Conservation (phyloP, 2,113 vertebrate genomes). For the Laterallus jamaicensis region DNA sequence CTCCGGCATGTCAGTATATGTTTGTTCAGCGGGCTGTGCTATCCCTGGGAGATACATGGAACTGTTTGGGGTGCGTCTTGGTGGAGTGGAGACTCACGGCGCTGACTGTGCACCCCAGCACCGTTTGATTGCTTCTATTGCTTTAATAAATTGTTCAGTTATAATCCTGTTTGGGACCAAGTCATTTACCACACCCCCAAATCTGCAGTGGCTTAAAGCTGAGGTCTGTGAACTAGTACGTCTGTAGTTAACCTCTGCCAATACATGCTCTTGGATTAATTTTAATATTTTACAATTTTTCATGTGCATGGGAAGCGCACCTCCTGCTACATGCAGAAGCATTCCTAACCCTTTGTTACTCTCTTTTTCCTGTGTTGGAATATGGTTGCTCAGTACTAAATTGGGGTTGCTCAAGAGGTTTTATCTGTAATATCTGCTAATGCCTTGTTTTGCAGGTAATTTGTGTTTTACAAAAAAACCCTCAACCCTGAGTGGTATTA, state of each 20-base stretch:
- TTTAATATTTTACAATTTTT: neutral
- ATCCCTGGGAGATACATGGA: too few relatives aligned
- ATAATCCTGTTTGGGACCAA: too few relatives aligned
- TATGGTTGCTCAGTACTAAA: neutral
- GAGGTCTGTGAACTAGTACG: neutral
- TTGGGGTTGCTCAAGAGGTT: neutral
- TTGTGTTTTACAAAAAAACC: neutral
- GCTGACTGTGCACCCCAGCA: too few relatives aligned
- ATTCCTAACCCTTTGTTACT: neutral
- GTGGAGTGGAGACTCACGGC: too few relatives aligned
- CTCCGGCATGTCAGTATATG: too few relatives aligned
- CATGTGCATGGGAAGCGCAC: rapidly evolving
- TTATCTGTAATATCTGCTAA: neutral
- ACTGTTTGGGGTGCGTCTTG: too few relatives aligned
- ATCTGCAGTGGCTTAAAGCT: neutral
- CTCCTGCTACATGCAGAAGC: neutral
- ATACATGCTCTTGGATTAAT: neutral
- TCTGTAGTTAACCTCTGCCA: neutral
- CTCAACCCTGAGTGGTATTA: neutral
- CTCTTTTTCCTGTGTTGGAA: neutral
- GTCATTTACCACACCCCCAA: neutral
- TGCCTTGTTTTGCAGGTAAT: neutral
- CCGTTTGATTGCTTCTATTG: too few relatives aligned
- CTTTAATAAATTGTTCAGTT: too few relatives aligned
- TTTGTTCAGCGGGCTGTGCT: too few relatives aligned